Base-by-base conservation (phyloP, 2,888 invertebrate genomes). In the Corbicula japonica region DNA sequence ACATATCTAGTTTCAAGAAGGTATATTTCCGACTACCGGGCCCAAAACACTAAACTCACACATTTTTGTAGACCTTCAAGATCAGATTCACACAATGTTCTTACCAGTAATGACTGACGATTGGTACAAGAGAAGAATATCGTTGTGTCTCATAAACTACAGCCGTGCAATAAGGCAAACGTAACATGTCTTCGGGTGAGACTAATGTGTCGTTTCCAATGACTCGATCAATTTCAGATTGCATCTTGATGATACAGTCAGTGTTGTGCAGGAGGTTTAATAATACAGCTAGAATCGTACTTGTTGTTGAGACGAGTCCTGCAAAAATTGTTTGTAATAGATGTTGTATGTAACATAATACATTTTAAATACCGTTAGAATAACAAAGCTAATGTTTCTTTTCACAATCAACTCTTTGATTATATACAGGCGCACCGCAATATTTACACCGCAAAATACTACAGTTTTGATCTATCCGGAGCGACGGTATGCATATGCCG, bases 41-140 rank as follows among this genome's bases (percentile, higher is more conserved):
- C n/a, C n/a, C n/a, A n/a, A n/a, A n/a, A n/a, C n/a, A n/a, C n/a
- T n/a, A n/a, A n/a, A n/a, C n/a, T n/a, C n/a, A n/a, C n/a, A n/a
- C n/a, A n/a, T n/a, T n/a, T n/a, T n/a, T n/a, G n/a, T n/a, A n/a
- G n/a, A n/a, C n/a, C n/a, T n/a, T n/a, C n/a, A n/a, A n/a, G n/a
- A n/a, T n/a, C n/a, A n/a, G n/a, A n/a, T n/a, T n/a, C n/a, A 2
- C 3, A 48, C 10, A 38, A 60, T 0, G 26, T 52, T 35, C 71
- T 73, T 70, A 76, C 83, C 76, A 70, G 34, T 48, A 76, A 66
- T 83, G 83, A 21, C 73, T 83, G 4, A 83, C 77, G 3, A 83
- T 61, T 2, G 83, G 83, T n/a, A 83, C 79, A 1, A 79, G 48
- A 1, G 73, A 70, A 3, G 79, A 65, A 28, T 68, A 70, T 21